Conservation (phyloP, 2,113 vertebrate species). For the Ceyx melanurus region DNA sequence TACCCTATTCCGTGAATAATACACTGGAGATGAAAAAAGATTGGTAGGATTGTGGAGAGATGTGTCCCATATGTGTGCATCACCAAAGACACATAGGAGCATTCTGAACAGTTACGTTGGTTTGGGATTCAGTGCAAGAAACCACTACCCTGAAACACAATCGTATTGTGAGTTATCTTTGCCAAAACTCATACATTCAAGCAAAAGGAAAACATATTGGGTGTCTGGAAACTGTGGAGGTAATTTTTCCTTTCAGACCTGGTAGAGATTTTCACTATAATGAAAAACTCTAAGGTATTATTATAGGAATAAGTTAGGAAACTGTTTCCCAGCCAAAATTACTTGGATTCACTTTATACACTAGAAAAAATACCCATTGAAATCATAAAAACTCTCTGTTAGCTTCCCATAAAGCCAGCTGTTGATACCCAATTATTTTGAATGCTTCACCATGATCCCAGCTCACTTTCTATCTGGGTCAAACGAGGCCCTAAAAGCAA, state of each 20-base stretch:
- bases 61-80: neutral
- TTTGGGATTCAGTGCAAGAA: slow-evolving; percentile 30
- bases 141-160: neutral
- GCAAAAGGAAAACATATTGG: slow-evolving; percentile 24
- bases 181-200: slow-evolving; percentile 21
- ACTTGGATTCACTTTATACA: slow-evolving; percentile 27
- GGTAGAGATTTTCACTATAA: slow-evolving; percentile 53
- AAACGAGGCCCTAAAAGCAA: slow-evolving; percentile 10
- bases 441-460: slow-evolving; percentile 31
- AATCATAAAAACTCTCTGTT: slow-evolving; percentile 38
- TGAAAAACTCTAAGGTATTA: slow-evolving; percentile 47
- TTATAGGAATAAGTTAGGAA: slow-evolving; percentile 35
- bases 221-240: neutral
- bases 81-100: neutral
- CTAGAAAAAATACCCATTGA: neutral
- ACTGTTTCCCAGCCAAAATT: slow-evolving; percentile 47
- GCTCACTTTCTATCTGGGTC: slow-evolving; percentile 57
- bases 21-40: neutral
- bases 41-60: neutral
- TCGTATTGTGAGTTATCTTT: neutral
- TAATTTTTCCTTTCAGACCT: slow-evolving; percentile 22
- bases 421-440: slow-evolving; percentile 58
- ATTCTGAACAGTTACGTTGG: neutral
- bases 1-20: neutral
- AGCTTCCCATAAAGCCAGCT: slow-evolving; percentile 50